A percentile compares a stretch with the other conserved stretches of the same genome.
phyloP scores from a whole-genome alignment of 2,888 invertebrate species.

The Cheilosia variabilis region DNA sequence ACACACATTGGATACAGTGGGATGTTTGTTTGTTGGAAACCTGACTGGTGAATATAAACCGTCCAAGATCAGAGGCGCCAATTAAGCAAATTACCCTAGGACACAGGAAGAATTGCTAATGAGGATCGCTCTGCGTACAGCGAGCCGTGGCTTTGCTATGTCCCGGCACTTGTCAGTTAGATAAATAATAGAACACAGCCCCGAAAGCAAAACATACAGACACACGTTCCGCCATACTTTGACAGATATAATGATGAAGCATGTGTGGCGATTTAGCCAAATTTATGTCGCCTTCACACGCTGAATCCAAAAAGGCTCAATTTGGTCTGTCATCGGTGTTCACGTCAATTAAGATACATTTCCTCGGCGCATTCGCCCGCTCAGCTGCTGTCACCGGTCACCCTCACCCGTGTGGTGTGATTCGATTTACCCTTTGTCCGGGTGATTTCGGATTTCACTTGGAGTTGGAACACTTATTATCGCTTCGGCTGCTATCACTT shows the following conservation, averaged over 20 bases:
- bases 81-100: conserved; percentile 72
- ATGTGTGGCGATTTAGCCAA: conserved; percentile 71
- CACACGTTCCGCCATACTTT: conserved; percentile 4
- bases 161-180: conserved; percentile 77
- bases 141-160: neutral
- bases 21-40: conserved; percentile 14
- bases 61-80: conserved; percentile 68
- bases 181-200: conserved; percentile 79
- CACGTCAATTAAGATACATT: conserved; percentile 75
- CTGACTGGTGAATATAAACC: conserved; percentile 36
- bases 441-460: conserved; percentile 38
- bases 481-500: conserved; percentile 66
- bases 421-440: conserved; percentile 53
- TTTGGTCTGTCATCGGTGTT: conserved; percentile 56
- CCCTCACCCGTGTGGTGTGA: conserved; percentile 27
- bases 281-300: conserved; percentile 73
- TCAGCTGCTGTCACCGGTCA: neutral
- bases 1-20: neutral
- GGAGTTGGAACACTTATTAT: conserved; percentile 66
- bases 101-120: conserved; percentile 67
- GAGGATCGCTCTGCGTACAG: conserved; percentile 34
- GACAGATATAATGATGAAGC: conserved; percentile 64
- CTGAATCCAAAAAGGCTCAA: conserved; percentile 64
- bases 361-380: conserved; percentile 41
- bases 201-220: conserved; percentile 69